Evolutionary conservation across 2,113 vertebrate species (phyloP).

Genomic region (Potamarius usumacintae): DNA sequence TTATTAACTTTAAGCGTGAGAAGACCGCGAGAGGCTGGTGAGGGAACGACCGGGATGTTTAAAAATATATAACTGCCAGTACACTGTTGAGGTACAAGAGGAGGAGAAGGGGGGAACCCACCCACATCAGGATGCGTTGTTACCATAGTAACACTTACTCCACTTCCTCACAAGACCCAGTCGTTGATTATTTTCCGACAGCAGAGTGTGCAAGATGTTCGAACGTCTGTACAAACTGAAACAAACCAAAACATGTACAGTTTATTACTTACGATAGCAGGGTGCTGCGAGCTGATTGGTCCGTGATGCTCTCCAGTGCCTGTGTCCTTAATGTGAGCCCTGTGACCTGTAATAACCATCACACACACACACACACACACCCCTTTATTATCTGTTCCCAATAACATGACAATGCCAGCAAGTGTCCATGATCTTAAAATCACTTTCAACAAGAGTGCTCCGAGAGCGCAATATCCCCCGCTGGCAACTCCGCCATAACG

Average conservation of each 20-base stretch:
- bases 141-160: neutral
- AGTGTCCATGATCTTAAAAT: too few relatives aligned
- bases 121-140: neutral
- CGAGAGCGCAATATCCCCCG: too few relatives aligned
- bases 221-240: neutral
- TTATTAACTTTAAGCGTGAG: neutral
- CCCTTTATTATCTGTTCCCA: conserved; percentile 21
- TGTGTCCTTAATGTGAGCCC: conserved; percentile 48
- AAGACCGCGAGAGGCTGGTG: neutral
- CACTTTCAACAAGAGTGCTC: too few relatives aligned
- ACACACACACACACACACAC: conserved; percentile 12
- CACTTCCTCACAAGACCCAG: neutral
- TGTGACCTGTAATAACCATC: conserved; percentile 51
- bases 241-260: neutral
- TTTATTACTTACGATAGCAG: conserved; percentile 46
- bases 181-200: neutral
- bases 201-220: too few relatives aligned
- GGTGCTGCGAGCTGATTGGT: conserved; percentile 29
- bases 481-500: too few relatives aligned
- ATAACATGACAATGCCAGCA: neutral
- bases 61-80: neutral
- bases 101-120: too few relatives aligned
- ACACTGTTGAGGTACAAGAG: neutral
- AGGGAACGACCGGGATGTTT: neutral
- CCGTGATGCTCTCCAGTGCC: conserved; percentile 43